Conservation (phyloP, 1,140 invertebrate species). For the Hyles vespertilio region DNA sequence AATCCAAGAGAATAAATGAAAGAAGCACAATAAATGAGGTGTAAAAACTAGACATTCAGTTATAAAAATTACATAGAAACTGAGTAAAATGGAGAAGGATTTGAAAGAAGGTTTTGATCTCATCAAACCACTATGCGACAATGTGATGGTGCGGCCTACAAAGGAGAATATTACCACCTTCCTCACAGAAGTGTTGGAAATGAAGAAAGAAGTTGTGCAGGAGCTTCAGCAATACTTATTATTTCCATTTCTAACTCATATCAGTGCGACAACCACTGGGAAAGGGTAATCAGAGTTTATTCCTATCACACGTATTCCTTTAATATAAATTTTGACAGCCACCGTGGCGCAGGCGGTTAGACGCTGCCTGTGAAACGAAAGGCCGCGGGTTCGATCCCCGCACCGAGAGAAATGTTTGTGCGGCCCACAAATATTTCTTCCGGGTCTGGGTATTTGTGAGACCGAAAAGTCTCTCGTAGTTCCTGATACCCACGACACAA, state of each 20-base stretch:
- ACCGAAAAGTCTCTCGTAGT: no score
- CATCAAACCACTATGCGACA: conserved; percentile 75
- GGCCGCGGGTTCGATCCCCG: no score
- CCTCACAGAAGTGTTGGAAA: conserved; percentile 33
- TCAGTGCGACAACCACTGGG: conserved; percentile 64
- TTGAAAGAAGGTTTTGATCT: conserved; percentile 60
- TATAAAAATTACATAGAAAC: conserved; percentile 6
- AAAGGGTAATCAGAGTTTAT: conserved; percentile 33
- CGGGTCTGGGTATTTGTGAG: no score
- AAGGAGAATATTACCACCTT: conserved; percentile 48
- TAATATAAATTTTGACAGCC: no score
- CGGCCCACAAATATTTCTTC: no score
- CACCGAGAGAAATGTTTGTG: no score
- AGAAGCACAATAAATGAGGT: no score
- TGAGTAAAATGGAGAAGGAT: conserved; percentile 43
- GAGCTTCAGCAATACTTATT: conserved; percentile 73
- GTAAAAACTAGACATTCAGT: not conserved
- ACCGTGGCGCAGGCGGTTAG: no score
- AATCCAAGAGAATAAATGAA: no score
- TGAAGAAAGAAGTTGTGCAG: conserved; percentile 63
- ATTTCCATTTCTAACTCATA: conserved; percentile 71
- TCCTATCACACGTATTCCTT: no score
- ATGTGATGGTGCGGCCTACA: conserved; percentile 64
- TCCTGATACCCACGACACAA: no score
- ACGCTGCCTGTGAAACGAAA: no score